A percentile compares a stretch with the other conserved stretches of the same genome.
These are phyloP conservation scores for Sebastes flavidus DNA, from an alignment of 2,797 vertebrate species.

Conservation along the genomic window DNA sequence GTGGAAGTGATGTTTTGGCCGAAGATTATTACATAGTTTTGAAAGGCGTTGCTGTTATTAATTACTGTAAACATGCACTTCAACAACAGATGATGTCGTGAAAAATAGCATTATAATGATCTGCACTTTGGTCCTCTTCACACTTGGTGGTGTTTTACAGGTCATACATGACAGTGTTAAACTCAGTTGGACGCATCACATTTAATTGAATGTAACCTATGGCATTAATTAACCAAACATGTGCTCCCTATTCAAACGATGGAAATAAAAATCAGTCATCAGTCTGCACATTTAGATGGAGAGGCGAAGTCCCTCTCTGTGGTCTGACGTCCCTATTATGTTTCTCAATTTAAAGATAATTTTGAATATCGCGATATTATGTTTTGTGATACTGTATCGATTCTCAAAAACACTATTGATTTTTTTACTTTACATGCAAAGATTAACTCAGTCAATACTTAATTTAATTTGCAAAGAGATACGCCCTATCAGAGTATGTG, in stretches of 20 bases:
- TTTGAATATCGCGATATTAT: no score
- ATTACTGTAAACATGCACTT: background rate
- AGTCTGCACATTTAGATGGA: background rate
- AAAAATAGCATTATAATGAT: background rate
- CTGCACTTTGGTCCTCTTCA: background rate
- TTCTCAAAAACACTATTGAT: no score
- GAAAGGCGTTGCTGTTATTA: background rate
- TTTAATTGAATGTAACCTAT: background rate
- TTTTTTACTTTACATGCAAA: no score
- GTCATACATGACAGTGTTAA: background rate
- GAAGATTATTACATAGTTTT: background rate
- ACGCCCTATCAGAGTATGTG: rapidly evolving
- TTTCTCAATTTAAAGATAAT: no score
- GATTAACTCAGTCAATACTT: no score
- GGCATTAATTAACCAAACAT: background rate
- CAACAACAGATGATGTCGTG: background rate
- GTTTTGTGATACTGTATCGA: no score
- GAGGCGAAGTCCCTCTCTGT: background rate
- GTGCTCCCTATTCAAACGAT: background rate
- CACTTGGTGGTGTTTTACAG: background rate
- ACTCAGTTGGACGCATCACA: background rate
- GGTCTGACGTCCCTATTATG: no score
- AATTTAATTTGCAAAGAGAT: no score
- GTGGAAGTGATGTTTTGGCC: background rate
- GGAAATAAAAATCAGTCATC: background rate